phyloP scores from a whole-genome alignment of 2,113 vertebrate genomes.

The Desmodus rotundus region DNA sequence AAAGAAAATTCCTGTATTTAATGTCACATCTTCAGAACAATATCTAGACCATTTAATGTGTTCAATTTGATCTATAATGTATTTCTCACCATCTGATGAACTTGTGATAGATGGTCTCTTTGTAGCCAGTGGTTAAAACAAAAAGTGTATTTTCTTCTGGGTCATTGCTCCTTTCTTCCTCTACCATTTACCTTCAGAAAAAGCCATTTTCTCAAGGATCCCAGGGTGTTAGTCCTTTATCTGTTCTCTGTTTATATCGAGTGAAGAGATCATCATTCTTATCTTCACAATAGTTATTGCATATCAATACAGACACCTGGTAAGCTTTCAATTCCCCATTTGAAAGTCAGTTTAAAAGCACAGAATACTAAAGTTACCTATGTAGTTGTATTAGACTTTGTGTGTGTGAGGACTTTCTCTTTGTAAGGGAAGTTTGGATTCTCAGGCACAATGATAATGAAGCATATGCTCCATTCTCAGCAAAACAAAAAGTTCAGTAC shows the following conservation, averaged over 20 bases:
- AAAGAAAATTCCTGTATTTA: conserved; percentile 3
- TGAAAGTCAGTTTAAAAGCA: conserved; percentile 38
- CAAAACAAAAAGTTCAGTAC: conserved; percentile 33
- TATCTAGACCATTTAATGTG: background rate
- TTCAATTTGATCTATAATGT: background rate
- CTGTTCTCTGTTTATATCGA: conserved; percentile 36
- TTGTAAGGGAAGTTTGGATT: conserved; percentile 11
- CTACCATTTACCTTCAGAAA: conserved; percentile 25
- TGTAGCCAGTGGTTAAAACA: background rate
- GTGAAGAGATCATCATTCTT: conserved; percentile 40
- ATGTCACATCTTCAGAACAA: conserved; percentile 6
- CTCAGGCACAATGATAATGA: conserved; percentile 9
- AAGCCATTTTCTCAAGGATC: conserved; percentile 46
- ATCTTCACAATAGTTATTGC: conserved; percentile 18
- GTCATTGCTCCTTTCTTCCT: conserved; percentile 37
- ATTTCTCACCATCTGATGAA: conserved; percentile 11
- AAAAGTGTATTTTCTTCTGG: conserved; percentile 31
- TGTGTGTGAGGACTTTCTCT: background rate
- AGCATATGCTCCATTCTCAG: background rate
- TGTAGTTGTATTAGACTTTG: background rate
- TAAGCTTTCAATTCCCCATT: conserved; percentile 33
- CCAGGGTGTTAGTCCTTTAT: background rate
- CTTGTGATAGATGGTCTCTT: background rate
- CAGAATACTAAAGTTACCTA: conserved; percentile 16
- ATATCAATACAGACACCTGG: conserved; percentile 33